Conservation (phyloP, 2,888 invertebrate genomes). For the Scaptomyza flava region DNA sequence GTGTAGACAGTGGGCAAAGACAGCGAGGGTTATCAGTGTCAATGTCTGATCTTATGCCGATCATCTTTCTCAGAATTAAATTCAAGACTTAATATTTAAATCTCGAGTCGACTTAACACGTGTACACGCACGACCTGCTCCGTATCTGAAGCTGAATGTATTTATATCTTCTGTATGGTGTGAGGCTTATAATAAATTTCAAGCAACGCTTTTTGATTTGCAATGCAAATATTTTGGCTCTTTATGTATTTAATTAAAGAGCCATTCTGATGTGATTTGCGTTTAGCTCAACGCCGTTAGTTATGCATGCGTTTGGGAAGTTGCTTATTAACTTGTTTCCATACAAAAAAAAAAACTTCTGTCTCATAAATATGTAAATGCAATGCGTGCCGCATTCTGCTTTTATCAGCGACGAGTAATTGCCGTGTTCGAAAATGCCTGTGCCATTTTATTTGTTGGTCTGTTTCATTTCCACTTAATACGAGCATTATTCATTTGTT, state of each 20-base stretch:
- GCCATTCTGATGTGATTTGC: slow-evolving; percentile 53
- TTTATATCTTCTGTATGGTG: slow-evolving; percentile 37
- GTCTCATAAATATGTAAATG: slow-evolving; percentile 72
- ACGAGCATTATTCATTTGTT: slow-evolving; percentile 55
- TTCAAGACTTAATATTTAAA: slow-evolving; percentile 34
- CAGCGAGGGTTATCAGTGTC: slow-evolving; percentile 41
- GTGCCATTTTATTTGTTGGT: slow-evolving; percentile 9
- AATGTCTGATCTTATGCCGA: slow-evolving; percentile 7
- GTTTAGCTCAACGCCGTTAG: slow-evolving; percentile 55
- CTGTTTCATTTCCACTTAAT: slow-evolving; percentile 59
- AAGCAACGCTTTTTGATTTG: slow-evolving; percentile 53
- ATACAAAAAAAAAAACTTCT: slow-evolving; percentile 2
- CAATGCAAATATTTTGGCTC: slow-evolving; percentile 63
- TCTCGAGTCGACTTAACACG: not conserved
- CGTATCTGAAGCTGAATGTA: not conserved
- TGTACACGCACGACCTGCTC: slow-evolving; percentile 1
- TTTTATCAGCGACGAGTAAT: slow-evolving; percentile 42
- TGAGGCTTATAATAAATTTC: slow-evolving; percentile 72
- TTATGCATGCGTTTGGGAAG: slow-evolving; percentile 61
- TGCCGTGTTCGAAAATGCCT: slow-evolving; percentile 26
- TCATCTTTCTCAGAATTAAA: slow-evolving; percentile 14
- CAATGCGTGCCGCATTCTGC: slow-evolving; percentile 42
- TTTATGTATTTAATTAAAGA: slow-evolving; percentile 75
- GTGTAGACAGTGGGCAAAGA: slow-evolving; percentile 17
- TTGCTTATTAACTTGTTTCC: slow-evolving; percentile 76